Evolutionary conservation across 2,888 invertebrate species (phyloP), one percentile per base, ranked within the genome.

Genomic region (Dasypolia templi): DNA sequence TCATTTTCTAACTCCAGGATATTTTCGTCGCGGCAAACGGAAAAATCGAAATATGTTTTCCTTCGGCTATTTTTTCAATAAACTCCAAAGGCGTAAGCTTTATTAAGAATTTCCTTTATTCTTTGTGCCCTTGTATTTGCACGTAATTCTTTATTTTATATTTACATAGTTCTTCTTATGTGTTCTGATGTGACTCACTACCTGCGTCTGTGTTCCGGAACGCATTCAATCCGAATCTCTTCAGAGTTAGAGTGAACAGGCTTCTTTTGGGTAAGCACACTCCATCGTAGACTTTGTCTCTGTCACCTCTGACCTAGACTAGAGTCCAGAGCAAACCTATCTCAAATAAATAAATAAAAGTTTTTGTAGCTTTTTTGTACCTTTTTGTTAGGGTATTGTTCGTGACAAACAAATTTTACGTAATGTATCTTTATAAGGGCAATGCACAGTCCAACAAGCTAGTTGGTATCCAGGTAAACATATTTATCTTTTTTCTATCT

Each of bases 1-100:
- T 86, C 79, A 82, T 86, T 85, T 77, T 74, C 77, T 70, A 77
- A 81, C 73, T 79, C 51, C 64, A 72, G 64, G 69, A 76, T 76
- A 76, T 70, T 73, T 78, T 68, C 66, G 56, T 73, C 7, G 66
- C 35, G 39, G 62, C 49, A 63, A 79, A 77, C 49, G 64, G 55
- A 35, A 72, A 77, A 75, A 77, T 74, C 72, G 71, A 84, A 82
- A 85, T 83, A 70, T 81, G 64, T 68, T 77, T 77, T 63, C 58
- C 44, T 71, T 64, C 6, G 53, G 61, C 77, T 71, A 69, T 71
- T 81, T n/a, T 82, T 83, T 80, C 69, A 67, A 84, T 82, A 80
- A 69, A 80, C 79, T 77, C 66, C 56, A 42, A 66, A 75, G 42
- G 63, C 61, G 66, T 68, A 62, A 67, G 62, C 29, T 71, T 75